Conservation (phyloP, 2,797 vertebrate genomes). For the Schizopygopsis pylzovi region DNA sequence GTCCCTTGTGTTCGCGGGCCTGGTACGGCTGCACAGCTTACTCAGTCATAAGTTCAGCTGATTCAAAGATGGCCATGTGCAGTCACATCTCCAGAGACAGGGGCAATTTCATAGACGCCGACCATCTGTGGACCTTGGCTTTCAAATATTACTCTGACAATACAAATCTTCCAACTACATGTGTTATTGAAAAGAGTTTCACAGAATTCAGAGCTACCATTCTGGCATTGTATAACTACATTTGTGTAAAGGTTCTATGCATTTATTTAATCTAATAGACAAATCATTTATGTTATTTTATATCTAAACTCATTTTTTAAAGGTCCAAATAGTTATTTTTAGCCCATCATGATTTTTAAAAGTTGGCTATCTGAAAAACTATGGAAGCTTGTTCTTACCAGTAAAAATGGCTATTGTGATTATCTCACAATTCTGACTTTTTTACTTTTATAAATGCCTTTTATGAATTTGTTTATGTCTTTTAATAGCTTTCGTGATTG, state of each 20-base stretch:
- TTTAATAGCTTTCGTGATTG: not conserved
- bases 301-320: not conserved
- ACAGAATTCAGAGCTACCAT: not conserved
- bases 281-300: not conserved
- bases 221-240: not conserved
- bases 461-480: not conserved
- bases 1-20: too few relatives aligned
- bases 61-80: too few relatives aligned
- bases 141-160: not conserved
- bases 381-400: not conserved
- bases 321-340: not conserved
- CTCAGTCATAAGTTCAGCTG: too few relatives aligned
- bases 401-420: too few relatives aligned
- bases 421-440: too few relatives aligned
- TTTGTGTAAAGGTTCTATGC: not conserved
- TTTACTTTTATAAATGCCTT: too few relatives aligned
- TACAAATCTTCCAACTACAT: not conserved
- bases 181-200: not conserved
- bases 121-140: not conserved
- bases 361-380: not conserved
- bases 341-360: not conserved
- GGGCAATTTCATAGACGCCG: not conserved
- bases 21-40: too few relatives aligned
- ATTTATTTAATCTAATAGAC: not conserved
- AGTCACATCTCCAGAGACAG: too few relatives aligned